phyloP scores from a whole-genome alignment of 2,797 vertebrate genomes.

The Danio jaintianensis region DNA sequence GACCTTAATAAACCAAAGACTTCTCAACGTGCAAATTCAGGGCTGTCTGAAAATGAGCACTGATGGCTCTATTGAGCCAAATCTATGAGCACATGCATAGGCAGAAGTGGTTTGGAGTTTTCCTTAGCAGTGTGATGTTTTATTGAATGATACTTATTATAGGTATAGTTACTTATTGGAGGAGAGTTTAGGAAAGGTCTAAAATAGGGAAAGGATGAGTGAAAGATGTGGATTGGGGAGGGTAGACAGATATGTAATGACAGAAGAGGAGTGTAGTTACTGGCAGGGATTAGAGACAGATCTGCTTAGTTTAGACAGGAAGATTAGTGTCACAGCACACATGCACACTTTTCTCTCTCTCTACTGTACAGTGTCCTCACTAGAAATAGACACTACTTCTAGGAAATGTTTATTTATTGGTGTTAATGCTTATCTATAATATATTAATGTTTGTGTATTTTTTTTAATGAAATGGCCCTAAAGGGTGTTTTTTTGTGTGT shows the following conservation, averaged over 20 bases:
- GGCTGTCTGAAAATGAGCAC: slow-evolving; percentile 41
- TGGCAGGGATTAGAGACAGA: slow-evolving; percentile 57
- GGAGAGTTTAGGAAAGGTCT: neutral
- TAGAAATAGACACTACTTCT: neutral
- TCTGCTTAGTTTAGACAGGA: slow-evolving; percentile 48
- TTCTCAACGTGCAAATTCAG: neutral
- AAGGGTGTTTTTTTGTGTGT: no score
- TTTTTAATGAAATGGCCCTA: no score
- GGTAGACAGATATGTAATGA: slow-evolving; percentile 7
- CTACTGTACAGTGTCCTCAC: neutral
- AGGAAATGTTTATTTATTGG: no score
- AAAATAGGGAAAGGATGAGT: neutral
- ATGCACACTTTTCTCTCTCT: neutral
- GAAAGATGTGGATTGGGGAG: no score
- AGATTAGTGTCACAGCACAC: slow-evolving; percentile 57
- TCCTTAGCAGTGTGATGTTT: slow-evolving; percentile 12
- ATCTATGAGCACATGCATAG: slow-evolving; percentile 38
- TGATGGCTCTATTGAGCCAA: slow-evolving; percentile 48
- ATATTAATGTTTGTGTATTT: no score
- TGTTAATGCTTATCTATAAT: no score
- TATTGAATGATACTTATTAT: neutral
- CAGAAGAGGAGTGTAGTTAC: slow-evolving; percentile 48
- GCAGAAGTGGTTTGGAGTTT: neutral
- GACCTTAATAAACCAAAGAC: slow-evolving; percentile 22
- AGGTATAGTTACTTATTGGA: neutral